Evolutionary conservation across 2,113 vertebrate genomes (phyloP), one percentile per base, ranked within the genome.

Genomic region (Urocynchramus pylzowi): DNA sequence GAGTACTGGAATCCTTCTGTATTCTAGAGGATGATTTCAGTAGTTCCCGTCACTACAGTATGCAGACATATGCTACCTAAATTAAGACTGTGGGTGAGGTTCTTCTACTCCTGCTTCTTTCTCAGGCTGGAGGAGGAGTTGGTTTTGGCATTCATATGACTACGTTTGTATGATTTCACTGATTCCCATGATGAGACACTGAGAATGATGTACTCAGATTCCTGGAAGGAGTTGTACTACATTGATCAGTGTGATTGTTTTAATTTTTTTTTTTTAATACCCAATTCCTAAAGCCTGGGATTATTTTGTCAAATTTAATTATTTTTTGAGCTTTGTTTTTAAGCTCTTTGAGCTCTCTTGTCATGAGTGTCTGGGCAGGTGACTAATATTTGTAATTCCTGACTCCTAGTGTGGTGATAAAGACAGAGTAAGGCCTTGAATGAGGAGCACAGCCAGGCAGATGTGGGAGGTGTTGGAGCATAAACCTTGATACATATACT

Each of bases 111-210:
- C 74, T 81, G 71, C 56, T 83, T 78, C 42, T 39, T 93, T 95
- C 64, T 75, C 42, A 63, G 42, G 75, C 79, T 94, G 92, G 79
- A 93, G 85, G 80, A 93, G 84, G 74, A 93, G 71, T 80, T 91
- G 91, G 67, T 77, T 87, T 69, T 84, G 57, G 64, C 83, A 65
- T 87, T 85, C 45, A 13, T 49, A 68, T 50, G 54, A 75, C 84
- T 94, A 18, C 11, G 0, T 60, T 94, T 77, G 50, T 83, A 28
- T 39, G 82, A 74, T 76, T 94, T 93, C 68, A 50, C 71, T 44
- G 70, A 67, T 83, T 80, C 53, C 35, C 44, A 7, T 17, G 54
- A 30, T 87, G 70, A 82, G 57, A 27, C 22, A 5, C 74, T 41
- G 69, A 60, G 41, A 80, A 78, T 60, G 49, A n/a, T 41, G 69